phyloP scores from a whole-genome alignment of 2,797 vertebrate species.

The Sebastolobus alascanus region DNA sequence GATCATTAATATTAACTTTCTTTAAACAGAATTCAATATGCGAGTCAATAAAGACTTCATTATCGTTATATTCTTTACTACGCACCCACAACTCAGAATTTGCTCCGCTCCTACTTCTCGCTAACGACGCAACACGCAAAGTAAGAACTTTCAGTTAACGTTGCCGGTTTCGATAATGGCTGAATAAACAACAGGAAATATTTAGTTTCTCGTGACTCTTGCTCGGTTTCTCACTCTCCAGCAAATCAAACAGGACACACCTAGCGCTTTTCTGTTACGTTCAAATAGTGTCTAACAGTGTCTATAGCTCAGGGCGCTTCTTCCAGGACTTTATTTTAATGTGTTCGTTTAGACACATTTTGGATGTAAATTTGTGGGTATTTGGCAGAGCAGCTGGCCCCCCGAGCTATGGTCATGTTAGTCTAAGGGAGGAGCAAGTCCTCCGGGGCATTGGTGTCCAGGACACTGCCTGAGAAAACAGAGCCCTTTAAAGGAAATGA shows the following conservation, averaged over 20 bases:
- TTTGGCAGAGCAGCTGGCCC: constrained; percentile 70
- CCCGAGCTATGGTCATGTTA: constrained; percentile 78
- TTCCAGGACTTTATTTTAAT: constrained; percentile 68
- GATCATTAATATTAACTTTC: constrained; percentile 83
- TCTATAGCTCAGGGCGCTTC: constrained; percentile 76
- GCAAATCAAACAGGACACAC: constrained; percentile 80
- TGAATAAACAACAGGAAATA: constrained; percentile 68
- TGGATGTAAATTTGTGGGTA: constrained; percentile 65
- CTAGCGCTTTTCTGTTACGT: constrained; percentile 53
- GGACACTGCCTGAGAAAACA: constrained; percentile 70
- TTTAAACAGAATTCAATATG: constrained; percentile 79
- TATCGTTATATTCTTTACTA: constrained; percentile 64
- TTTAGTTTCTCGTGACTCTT: constrained; percentile 57
- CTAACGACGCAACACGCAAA: constrained; percentile 25
- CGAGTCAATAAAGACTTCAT: constrained; percentile 75
- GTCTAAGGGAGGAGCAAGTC: constrained; percentile 74
- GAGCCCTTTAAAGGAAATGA: constrained; percentile 75
- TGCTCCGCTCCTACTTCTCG: constrained; percentile 16
- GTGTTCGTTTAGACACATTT: constrained; percentile 79
- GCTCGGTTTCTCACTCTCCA: constrained; percentile 38
- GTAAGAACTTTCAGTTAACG: constrained; percentile 41
- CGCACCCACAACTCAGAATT: constrained; percentile 37
- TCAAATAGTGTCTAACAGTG: constrained; percentile 63
- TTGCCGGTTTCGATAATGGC: constrained; percentile 43
- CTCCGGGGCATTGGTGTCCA: constrained; percentile 68